A percentile compares a stretch with the other conserved stretches of the same genome.
These are phyloP conservation scores for Adrianichthys oophorus DNA, from an alignment of 2,797 vertebrate genomes.

Conservation along the genomic window DNA sequence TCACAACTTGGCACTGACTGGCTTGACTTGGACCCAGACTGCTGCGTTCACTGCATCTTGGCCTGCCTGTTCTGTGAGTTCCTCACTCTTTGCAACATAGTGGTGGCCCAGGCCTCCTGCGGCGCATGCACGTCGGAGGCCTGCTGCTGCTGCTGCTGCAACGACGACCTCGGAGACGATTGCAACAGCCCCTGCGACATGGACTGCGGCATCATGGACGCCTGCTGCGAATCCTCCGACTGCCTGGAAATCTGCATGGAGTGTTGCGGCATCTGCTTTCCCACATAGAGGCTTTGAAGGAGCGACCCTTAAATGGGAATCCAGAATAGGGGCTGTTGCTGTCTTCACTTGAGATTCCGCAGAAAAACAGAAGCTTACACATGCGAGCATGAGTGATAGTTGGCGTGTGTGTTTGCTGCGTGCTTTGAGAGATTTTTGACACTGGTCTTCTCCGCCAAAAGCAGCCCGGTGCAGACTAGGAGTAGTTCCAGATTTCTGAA, in stretches of 20 bases:
- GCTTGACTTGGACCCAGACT: constrained; percentile 79
- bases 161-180: constrained; percentile 92
- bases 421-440: constrained; percentile 46
- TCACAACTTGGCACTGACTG: constrained; percentile 11
- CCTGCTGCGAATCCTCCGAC: constrained; percentile 97
- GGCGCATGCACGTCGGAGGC: constrained; percentile 89
- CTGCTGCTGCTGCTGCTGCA: constrained; percentile 94
- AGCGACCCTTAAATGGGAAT: constrained; percentile 21
- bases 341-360: constrained; percentile 46
- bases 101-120: constrained; percentile 91
- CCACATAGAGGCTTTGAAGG: constrained; percentile 70
- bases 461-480: constrained; percentile 40
- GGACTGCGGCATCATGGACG: constrained; percentile 98
- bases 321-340: constrained; percentile 40
- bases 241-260: constrained; percentile 99
- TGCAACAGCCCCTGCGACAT: constrained; percentile 95
- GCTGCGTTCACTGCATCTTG: constrained; percentile 98
- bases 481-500: constrained; percentile 50
- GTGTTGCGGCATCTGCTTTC: constrained; percentile 99
- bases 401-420: constrained; percentile 19
- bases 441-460: constrained; percentile 57
- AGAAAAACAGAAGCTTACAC: constrained; percentile 22
- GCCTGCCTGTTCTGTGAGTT: constrained; percentile 99
- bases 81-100: constrained; percentile 94
- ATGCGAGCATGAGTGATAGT: constrained; percentile 13